A percentile compares a stretch with the other conserved stretches of the same genome.
Conservation (phyloP, 2,113 vertebrate species). For the Phylloscopus trochiloides region DNA sequence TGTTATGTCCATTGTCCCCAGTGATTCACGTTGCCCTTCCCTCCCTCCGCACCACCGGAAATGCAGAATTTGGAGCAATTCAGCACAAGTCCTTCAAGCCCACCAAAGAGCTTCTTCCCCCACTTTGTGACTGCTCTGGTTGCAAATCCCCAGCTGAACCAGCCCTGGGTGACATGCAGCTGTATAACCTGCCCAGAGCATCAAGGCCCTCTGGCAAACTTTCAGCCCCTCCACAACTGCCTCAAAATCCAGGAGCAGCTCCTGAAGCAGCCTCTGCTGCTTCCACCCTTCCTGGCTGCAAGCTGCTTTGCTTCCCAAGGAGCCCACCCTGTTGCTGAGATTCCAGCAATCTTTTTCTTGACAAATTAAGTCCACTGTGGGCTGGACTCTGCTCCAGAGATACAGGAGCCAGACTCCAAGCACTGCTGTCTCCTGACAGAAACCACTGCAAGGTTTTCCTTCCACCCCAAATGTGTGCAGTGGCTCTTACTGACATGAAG, state of each 20-base stretch:
- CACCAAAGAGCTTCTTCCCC: background rate
- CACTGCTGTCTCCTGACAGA: background rate
- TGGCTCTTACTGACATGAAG: background rate
- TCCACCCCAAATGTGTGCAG: rapidly evolving
- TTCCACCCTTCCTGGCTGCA: background rate
- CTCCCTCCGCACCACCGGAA: background rate
- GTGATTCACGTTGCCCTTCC: background rate
- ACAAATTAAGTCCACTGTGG: background rate
- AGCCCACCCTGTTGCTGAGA: background rate
- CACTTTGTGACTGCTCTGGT: background rate
- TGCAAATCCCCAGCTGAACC: background rate
- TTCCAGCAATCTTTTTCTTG: rapidly evolving
- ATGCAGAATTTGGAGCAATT: background rate
- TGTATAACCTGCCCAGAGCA: background rate
- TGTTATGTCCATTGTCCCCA: rapidly evolving
- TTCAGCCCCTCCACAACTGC: background rate
- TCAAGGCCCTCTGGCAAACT: background rate
- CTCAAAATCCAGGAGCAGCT: background rate
- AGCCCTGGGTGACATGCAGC: background rate
- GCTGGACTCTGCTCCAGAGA: background rate
- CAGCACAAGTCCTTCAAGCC: background rate
- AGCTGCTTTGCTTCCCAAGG: background rate
- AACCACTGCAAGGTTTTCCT: background rate
- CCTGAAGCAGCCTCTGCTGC: background rate
- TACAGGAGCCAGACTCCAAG: background rate